These are phyloP conservation scores for Nansenia antarctica DNA, from an alignment of 2,113 vertebrate genomes.

Conservation along the genomic window DNA sequence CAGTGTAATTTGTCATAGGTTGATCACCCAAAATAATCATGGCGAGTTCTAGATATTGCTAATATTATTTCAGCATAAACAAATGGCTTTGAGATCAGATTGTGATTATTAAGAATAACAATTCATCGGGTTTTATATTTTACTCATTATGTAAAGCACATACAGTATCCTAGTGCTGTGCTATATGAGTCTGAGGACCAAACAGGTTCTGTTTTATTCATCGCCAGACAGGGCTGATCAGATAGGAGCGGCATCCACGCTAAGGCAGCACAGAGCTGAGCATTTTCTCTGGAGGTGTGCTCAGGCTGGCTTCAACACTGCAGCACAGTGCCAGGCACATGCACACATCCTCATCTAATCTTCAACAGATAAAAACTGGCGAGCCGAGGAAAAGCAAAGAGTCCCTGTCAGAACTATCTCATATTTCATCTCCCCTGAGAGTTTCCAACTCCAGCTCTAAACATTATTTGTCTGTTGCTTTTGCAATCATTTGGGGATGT, in stretches of 20 bases:
- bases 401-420: constrained; percentile 11
- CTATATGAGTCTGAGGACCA: neutral
- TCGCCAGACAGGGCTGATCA: neutral
- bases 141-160: neutral
- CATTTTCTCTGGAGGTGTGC: neutral
- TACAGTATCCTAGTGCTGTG: neutral
- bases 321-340: neutral
- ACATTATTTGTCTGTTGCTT: neutral
- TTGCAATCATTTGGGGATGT: neutral
- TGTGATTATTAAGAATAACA: no score
- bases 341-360: constrained; percentile 12
- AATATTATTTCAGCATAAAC: no score
- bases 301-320: neutral
- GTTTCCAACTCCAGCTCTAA: no score
- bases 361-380: constrained; percentile 3
- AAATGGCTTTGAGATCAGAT: no score
- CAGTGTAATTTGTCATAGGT: no score
- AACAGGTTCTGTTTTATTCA: neutral
- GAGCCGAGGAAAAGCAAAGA: constrained; percentile 27
- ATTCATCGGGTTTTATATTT: no score
- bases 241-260: no score
- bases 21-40: no score
- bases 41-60: no score
- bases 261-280: neutral
- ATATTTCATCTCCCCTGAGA: neutral